Percentiles rank a stretch among this genome's conserved stretches.
phyloP scores from a whole-genome alignment of 2,797 vertebrate species.

The Antrozous pallidus region DNA sequence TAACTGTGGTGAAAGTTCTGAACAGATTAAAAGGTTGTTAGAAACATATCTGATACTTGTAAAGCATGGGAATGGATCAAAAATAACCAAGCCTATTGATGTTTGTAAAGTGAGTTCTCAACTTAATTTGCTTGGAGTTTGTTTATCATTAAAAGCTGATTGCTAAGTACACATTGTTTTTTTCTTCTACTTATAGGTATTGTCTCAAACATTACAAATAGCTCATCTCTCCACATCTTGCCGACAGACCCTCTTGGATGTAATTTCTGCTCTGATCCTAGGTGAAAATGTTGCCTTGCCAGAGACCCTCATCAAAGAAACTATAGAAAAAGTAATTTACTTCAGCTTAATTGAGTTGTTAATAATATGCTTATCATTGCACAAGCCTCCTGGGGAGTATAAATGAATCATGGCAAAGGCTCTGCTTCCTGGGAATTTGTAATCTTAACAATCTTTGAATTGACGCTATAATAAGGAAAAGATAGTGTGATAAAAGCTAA shows the following conservation, averaged over 20 bases:
- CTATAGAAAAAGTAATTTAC: conserved; percentile 87
- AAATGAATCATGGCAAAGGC: neutral
- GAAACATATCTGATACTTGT: conserved; percentile 88
- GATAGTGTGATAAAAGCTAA: neutral
- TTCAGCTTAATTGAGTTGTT: conserved; percentile 6
- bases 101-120: conserved; percentile 87
- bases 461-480: neutral
- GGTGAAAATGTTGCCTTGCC: conserved; percentile 88
- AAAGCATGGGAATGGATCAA: conserved; percentile 88
- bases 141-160: neutral
- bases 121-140: neutral
- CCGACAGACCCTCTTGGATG: conserved; percentile 86
- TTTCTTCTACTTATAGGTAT: conserved; percentile 81
- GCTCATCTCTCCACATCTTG: conserved; percentile 84
- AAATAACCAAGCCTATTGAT: conserved; percentile 87
- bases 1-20: conserved; percentile 75
- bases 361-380: neutral
- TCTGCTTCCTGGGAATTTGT: neutral
- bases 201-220: conserved; percentile 84
- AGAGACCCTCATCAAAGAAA: conserved; percentile 84
- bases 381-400: neutral
- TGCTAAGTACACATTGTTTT: neutral
- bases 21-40: conserved; percentile 91
- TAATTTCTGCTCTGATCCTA: conserved; percentile 89
- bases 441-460: neutral